These are phyloP conservation scores for Lepidothrix coronata DNA, from an alignment of 2,113 vertebrate genomes.

Conservation along the genomic window DNA sequence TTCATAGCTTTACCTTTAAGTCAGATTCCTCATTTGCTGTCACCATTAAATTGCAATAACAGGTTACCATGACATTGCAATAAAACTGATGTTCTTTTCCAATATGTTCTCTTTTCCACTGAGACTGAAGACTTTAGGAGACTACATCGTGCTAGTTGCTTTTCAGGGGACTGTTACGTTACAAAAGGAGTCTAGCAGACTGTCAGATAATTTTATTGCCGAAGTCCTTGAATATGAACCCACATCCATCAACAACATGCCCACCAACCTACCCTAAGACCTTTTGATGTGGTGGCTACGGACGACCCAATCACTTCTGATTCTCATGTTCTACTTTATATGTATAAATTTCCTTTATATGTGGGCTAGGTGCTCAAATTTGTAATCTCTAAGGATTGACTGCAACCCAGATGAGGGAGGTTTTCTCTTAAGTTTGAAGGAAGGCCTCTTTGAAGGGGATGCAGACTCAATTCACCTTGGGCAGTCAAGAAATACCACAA, in stretches of 20 bases:
- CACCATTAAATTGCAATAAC: not conserved
- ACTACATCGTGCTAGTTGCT: not conserved
- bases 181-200: not conserved
- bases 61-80: not conserved
- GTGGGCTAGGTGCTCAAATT: not conserved
- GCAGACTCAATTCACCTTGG: not conserved
- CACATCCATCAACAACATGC: not conserved
- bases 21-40: not conserved
- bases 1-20: not conserved
- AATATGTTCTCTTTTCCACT: not conserved
- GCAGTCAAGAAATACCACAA: not conserved
- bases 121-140: rapidly evolving
- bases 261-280: not conserved
- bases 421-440: not conserved
- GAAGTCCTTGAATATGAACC: not conserved
- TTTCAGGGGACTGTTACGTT: not conserved
- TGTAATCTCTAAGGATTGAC: not conserved
- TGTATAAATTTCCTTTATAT: not conserved
- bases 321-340: not conserved
- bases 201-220: not conserved
- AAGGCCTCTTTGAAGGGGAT: not conserved
- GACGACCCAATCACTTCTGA: not conserved
- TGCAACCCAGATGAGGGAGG: not conserved
- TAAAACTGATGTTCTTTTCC: not conserved
- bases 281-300: not conserved